phyloP scores from a whole-genome alignment of 2,888 invertebrate species.

The Eupithecia dodoneata region DNA sequence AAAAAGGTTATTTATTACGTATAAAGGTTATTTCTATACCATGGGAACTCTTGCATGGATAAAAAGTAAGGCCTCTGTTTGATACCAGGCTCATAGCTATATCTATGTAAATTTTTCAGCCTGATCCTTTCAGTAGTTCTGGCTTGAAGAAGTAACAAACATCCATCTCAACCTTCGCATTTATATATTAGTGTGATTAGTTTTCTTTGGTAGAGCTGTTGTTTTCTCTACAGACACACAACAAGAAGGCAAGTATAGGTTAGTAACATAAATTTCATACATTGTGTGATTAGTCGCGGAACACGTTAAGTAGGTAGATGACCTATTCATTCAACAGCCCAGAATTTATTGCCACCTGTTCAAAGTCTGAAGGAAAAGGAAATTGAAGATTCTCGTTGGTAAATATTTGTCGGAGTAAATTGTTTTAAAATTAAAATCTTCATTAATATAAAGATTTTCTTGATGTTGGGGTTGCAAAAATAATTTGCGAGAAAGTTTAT shows the following conservation, averaged over 20 bases:
- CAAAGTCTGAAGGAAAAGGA: conserved; percentile 11
- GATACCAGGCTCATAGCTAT: no score
- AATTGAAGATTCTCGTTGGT: conserved; percentile 2
- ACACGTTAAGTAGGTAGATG: background rate
- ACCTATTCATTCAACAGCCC: background rate
- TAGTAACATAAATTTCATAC: background rate
- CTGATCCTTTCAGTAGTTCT: no score
- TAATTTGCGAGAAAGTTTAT: background rate
- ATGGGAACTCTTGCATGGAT: no score
- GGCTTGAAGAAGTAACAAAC: no score
- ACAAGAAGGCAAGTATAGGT: background rate
- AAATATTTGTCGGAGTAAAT: conserved; percentile 11
- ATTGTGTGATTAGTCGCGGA: conserved; percentile 9
- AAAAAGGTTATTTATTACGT: no score
- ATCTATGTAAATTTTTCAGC: no score
- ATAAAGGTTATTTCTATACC: no score
- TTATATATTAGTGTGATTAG: no score
- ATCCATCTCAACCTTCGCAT: no score
- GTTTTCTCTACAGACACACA: conserved; percentile 13
- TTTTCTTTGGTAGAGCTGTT: background rate
- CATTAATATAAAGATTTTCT: background rate
- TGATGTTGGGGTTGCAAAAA: background rate
- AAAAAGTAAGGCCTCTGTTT: no score
- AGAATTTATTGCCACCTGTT: conserved; percentile 11
- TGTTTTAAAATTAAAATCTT: conserved; percentile 9